Evolutionary conservation across 2,888 invertebrate genomes (phyloP), one percentile per base, ranked within the genome.

Genomic region (Yponomeuta cagnagella): DNA sequence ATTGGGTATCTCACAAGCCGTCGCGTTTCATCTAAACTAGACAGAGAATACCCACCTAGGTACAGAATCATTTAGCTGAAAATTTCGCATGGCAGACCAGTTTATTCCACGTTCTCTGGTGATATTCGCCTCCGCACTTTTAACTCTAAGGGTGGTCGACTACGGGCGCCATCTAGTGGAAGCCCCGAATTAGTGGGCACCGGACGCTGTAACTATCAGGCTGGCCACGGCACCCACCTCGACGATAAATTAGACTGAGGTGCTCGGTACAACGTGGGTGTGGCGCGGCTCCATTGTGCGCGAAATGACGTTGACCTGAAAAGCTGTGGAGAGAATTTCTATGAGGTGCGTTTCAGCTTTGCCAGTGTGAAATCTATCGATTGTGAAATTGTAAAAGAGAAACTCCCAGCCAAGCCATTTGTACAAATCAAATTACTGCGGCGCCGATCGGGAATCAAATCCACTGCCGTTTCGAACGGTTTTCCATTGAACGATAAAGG

Each of bases 221-320:
- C 79, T 77, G 85, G 15, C 70, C 52, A 65, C 65, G 79, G 85
- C 77, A 83, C 87, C 84, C 88, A 88, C 88, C 86, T 88, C 89
- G 82, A 79, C 87, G 87, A 85, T 91, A 91, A 91, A 90, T 91
- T 90, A 90, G 88, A 84, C 79, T 84, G 81, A 85, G 84, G 86
- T 86, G 86, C 84, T 43, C 70, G 80, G 79, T 83, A 80, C 79
- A 83, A 87, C 86, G 87, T 80, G 85, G 84, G 84, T 80, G 79
- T 74, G 48, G 74, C 72, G 68, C 70, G 80, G 80, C 71, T 79
- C 79, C 90, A 81, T 75, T 86, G 79, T 77, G 8, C 43, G 43
- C 8, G 43, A 43, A 43, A 43, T 43, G 43, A 43, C 43, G 43
- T 43, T 43, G 43, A 8, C 43, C 5, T 8, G 43, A 8, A 43